A percentile compares a stretch with the other conserved stretches of the same genome.
phyloP scores from a whole-genome alignment of 1,140 invertebrate species.

The Drusus annulatus region DNA sequence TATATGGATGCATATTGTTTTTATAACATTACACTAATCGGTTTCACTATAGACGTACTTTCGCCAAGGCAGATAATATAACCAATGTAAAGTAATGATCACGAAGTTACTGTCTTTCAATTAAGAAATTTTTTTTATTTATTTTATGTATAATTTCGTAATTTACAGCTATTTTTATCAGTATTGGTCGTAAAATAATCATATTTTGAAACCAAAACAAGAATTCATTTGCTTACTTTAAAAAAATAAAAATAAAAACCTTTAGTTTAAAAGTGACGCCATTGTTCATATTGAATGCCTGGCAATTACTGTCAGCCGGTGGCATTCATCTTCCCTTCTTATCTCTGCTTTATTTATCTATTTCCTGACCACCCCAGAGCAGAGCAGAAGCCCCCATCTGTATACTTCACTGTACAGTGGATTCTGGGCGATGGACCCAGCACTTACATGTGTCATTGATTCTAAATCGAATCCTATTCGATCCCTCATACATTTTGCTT shows the following conservation, averaged over 20 bases:
- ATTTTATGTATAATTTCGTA: no score
- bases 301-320: conserved; percentile 49
- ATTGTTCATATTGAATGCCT: conserved; percentile 28
- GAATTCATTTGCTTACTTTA: background rate
- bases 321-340: conserved; percentile 53
- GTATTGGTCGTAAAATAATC: no score
- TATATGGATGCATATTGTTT: no score
- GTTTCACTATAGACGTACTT: no score
- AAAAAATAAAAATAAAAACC: background rate
- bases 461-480: conserved; percentile 52
- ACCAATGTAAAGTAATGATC: no score
- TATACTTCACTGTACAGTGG: background rate
- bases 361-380: conserved; percentile 29
- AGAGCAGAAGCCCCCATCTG: background rate
- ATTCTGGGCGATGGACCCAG: background rate
- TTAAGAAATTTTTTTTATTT: no score
- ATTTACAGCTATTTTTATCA: no score
- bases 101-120: no score
- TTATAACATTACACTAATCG: no score
- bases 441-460: conserved; percentile 59
- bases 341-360: conserved; percentile 57
- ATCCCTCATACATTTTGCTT: conserved; percentile 33
- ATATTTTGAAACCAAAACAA: background rate
- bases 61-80: no score
- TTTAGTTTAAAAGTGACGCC: conserved; percentile 18